Conservation (phyloP, 2,113 vertebrate genomes). For the Atherinomorus stipes region DNA sequence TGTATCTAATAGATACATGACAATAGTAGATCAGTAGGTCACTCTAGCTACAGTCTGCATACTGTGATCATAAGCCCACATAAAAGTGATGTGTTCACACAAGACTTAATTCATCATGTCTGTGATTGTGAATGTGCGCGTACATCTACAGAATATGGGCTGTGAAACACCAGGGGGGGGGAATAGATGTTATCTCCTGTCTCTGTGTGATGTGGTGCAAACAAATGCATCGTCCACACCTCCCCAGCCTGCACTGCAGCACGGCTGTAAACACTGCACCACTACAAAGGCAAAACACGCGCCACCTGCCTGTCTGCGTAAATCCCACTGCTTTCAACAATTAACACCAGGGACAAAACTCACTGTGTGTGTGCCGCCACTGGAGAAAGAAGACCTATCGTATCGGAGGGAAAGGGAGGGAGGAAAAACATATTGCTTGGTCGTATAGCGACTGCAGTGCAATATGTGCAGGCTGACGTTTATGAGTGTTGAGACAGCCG, state of each 20-base stretch:
- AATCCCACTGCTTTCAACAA: slow-evolving; percentile 65
- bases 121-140: slow-evolving; percentile 12
- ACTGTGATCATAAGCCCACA: slow-evolving; percentile 29
- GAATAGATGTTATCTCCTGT: slow-evolving; percentile 49
- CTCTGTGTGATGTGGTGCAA: slow-evolving; percentile 46
- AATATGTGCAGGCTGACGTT: slow-evolving; percentile 65
- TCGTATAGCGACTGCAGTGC: slow-evolving; percentile 48
- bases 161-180: slow-evolving; percentile 13
- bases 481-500: slow-evolving; percentile 68
- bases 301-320: slow-evolving; percentile 27
- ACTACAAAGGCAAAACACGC: slow-evolving; percentile 57
- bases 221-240: slow-evolving; percentile 53
- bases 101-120: not conserved
- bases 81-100: slow-evolving; percentile 39
- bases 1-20: no score
- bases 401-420: slow-evolving; percentile 2
- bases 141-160: slow-evolving; percentile 9
- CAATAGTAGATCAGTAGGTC: not conserved
- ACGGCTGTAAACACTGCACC: slow-evolving; percentile 59
- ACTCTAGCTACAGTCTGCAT: no score
- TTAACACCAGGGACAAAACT: slow-evolving; percentile 53
- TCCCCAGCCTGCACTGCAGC: slow-evolving; percentile 39
- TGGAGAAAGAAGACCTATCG: slow-evolving; percentile 10
- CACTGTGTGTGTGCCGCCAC: slow-evolving; percentile 24
- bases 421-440: slow-evolving; percentile 56